Conservation (phyloP, 2,888 invertebrate species). For the Seladonia tumulorum region DNA sequence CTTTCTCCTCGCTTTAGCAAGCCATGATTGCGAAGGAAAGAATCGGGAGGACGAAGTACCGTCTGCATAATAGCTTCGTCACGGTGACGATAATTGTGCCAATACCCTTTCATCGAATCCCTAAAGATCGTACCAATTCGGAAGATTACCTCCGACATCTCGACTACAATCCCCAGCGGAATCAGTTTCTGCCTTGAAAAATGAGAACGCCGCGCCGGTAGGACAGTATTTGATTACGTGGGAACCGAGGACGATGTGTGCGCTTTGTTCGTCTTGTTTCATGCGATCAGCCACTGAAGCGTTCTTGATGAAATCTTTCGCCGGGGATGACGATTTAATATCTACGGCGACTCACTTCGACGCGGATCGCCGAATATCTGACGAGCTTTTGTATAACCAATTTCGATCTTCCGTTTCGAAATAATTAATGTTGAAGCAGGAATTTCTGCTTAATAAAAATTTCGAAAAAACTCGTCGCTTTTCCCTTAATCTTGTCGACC, state of each 20-base stretch:
- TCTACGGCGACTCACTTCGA: conserved; percentile 1
- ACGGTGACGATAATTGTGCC: conserved; percentile 63
- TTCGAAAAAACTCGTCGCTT: neutral
- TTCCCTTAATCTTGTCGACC: no score
- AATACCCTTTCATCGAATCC: conserved; percentile 59
- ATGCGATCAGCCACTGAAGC: conserved; percentile 9
- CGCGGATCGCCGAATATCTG: neutral
- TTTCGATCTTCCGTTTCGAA: neutral
- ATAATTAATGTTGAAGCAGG: neutral
- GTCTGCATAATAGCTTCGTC: conserved; percentile 55
- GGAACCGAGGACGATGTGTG: conserved; percentile 16
- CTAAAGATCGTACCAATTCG: conserved; percentile 61
- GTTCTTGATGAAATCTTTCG: conserved; percentile 22
- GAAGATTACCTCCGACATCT: conserved; percentile 64
- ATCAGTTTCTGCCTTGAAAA: conserved; percentile 51
- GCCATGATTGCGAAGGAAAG: conserved; percentile 41
- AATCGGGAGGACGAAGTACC: conserved; percentile 47
- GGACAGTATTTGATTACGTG: conserved; percentile 50
- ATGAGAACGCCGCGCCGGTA: conserved; percentile 42
- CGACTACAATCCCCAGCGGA: conserved; percentile 54
- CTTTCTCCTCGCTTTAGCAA: neutral
- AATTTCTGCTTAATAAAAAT: neutral
- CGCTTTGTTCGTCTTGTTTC: conserved; percentile 25
- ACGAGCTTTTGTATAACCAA: neutral
- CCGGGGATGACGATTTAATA: conserved; percentile 31